Base-by-base conservation (phyloP, 1,140 invertebrate species). In the Oncopodura yosiiana region DNA sequence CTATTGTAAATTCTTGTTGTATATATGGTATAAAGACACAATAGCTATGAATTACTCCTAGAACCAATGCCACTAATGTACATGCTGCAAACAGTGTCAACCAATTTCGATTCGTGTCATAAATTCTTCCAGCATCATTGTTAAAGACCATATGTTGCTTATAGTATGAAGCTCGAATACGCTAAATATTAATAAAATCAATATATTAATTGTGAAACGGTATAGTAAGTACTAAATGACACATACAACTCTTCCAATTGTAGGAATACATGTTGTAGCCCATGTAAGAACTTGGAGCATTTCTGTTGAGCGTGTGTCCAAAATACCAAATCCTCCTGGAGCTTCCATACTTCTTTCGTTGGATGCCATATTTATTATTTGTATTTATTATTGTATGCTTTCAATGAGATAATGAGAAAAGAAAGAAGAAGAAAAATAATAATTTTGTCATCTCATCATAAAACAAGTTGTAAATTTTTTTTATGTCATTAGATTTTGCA, bases 261-360 rank as follows among this genome's bases (percentile, higher is more conserved):
- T 38, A 23, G 30, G 36, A 16, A 37, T 19, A 26, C 46, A 49
- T 2, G 39, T 34, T n/a, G 12, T 9, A 5, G 30, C 26, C 21
- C 23, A 32, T 4, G 19, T 18, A 11, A 38, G 3, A 12, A 49
- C 45, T 19, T 56, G 30, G 29, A 56, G 30, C 8, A 49, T 21
- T 44, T 39, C 30, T 32, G 39, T 24, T 1, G 48, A 45, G 16
- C 32, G 26, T 3, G 51, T 32, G 23, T 57, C 55, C 3, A 45
- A 18, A n/a, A 45, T 57, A 24, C 55, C 55, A 19, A 18, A 18
- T 14, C 29, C 21, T 11, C 48, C 49, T 21, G 55, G 38, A 6
- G 39, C 39, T 37, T 49, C n/a, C n/a, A n/a, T n/a, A n/a, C n/a
- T n/a, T n/a, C n/a, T n/a, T n/a, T n/a, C n/a, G n/a, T n/a, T n/a